A percentile compares a stretch with the other conserved stretches of the same genome.
Conservation (phyloP, 2,113 vertebrate species). For the Pseudolaguvia tuberculata region DNA sequence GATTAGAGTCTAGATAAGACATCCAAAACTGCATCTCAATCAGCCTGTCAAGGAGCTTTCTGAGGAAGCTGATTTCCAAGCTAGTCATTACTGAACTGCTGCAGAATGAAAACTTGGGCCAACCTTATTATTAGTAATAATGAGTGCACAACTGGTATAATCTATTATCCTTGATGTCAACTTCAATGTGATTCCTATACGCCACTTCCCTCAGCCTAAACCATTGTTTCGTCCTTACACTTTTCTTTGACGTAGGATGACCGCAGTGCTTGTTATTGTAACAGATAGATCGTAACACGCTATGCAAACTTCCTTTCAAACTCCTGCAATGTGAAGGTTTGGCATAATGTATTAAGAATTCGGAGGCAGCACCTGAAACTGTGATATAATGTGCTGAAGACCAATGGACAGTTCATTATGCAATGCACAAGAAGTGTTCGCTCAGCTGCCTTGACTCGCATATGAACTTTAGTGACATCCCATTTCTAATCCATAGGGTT, state of each 20-base stretch:
- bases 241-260: no score
- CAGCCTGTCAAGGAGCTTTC: slow-evolving; percentile 43
- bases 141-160: slow-evolving; percentile 33
- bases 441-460: no score
- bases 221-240: neutral
- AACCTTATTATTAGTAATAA: slow-evolving; percentile 47
- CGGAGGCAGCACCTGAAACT: slow-evolving; percentile 8
- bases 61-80: slow-evolving; percentile 45
- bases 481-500: no score
- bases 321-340: neutral
- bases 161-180: slow-evolving; percentile 34
- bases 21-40: slow-evolving; percentile 49
- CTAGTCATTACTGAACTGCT: slow-evolving; percentile 43
- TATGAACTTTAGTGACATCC: no score
- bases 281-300: neutral
- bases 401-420: slow-evolving; percentile 10
- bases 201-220: neutral
- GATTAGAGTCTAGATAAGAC: slow-evolving; percentile 43
- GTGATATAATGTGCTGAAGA: slow-evolving; percentile 4
- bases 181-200: neutral
- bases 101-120: slow-evolving; percentile 44
- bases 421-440: slow-evolving; percentile 8
- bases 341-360: neutral
- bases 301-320: neutral
- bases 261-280: neutral